phyloP scores from a whole-genome alignment of 2,113 vertebrate genomes.

The Amphilophus citrinellus region DNA sequence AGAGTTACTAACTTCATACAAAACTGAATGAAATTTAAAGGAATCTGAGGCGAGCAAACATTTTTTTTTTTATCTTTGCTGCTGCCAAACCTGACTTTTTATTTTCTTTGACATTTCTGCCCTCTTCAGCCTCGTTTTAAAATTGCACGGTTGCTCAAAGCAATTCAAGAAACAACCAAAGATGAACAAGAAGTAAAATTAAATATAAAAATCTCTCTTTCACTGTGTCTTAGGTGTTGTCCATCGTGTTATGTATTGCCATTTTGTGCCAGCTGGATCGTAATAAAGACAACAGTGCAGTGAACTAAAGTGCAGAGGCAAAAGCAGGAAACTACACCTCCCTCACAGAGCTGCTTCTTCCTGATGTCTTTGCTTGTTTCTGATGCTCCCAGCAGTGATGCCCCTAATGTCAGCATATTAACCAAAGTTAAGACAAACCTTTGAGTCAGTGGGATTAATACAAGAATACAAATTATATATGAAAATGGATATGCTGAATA shows the following conservation, averaged over 20 bases:
- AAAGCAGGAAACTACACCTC: slow-evolving; percentile 57
- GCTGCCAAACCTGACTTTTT: neutral
- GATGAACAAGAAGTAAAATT: neutral
- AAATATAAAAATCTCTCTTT: neutral
- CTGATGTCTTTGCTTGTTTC: slow-evolving; percentile 14
- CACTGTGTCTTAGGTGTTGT: slow-evolving; percentile 21
- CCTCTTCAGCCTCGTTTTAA: neutral
- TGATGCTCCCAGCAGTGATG: neutral
- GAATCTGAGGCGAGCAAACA: neutral
- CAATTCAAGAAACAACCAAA: neutral
- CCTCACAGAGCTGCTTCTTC: neutral
- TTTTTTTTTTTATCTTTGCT: neutral
- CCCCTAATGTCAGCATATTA: too few species aligned
- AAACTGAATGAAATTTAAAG: neutral
- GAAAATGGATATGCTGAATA: too few species aligned
- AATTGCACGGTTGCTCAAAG: neutral
- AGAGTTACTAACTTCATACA: neutral
- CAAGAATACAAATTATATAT: too few species aligned
- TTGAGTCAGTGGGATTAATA: too few species aligned
- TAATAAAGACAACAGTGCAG: slow-evolving; percentile 33
- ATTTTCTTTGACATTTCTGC: neutral
- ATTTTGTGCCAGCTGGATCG: slow-evolving; percentile 52
- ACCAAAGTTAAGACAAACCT: too few species aligned
- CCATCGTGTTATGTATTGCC: slow-evolving; percentile 27
- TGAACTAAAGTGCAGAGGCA: slow-evolving; percentile 56